Conservation (phyloP, 2,797 vertebrate genomes). For the Mustela erminea region DNA sequence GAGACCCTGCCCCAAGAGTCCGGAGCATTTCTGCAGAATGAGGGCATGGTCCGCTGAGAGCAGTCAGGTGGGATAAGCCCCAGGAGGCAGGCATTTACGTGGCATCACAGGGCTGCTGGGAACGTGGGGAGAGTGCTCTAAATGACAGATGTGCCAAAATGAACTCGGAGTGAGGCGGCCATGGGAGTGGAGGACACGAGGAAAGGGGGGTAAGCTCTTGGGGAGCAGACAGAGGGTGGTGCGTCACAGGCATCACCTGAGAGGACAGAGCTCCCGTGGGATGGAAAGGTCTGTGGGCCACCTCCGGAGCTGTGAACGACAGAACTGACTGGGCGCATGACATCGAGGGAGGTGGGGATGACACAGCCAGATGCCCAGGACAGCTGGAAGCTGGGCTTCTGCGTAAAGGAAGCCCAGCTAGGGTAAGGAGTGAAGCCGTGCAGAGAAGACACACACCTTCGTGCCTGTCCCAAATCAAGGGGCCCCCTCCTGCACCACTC, state of each 20-base stretch:
- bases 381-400: neutral
- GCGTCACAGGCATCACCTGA: fast-evolving
- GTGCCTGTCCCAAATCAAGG: neutral
- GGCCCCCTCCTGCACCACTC: neutral
- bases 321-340: neutral
- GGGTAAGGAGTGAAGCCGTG: neutral
- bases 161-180: neutral
- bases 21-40: neutral
- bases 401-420: neutral
- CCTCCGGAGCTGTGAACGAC: neutral
- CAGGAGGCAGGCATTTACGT: neutral
- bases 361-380: neutral
- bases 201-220: neutral
- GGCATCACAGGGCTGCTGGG: fast-evolving
- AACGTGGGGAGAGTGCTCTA: neutral
- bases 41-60: neutral
- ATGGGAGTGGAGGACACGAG: neutral
- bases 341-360: neutral
- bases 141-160: neutral
- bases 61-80: neutral
- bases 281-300: neutral
- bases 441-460: neutral
- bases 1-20: neutral
- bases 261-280: neutral
- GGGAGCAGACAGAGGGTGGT: neutral